These are phyloP conservation scores for Stichopus chloronotus DNA, from an alignment of 35 echinoderm and acorn worm species.

Conservation along the genomic window DNA sequence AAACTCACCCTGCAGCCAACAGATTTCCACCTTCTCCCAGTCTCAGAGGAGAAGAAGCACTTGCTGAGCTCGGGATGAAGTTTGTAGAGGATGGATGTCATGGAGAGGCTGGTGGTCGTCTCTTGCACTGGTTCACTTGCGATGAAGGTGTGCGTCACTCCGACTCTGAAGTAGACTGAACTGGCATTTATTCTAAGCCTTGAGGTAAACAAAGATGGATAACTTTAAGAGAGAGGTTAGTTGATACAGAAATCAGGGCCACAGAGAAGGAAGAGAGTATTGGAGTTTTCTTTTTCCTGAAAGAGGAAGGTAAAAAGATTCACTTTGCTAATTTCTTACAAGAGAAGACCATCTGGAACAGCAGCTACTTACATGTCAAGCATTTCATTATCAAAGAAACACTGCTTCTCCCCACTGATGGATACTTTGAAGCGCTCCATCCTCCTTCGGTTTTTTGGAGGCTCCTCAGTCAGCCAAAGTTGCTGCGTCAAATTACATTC, in stretches of 20 bases:
- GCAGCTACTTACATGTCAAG: neutral
- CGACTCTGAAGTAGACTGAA: constrained; percentile 3
- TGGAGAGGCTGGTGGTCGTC: neutral
- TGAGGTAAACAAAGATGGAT: neutral
- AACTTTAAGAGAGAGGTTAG: no score
- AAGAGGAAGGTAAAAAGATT: no score
- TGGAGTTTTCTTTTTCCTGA: no score
- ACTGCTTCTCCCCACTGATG: neutral
- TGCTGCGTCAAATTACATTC: neutral
- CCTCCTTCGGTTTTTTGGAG: constrained; percentile 33
- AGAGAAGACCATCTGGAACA: no score
- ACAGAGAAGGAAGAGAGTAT: no score
- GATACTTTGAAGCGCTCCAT: constrained; percentile 25
- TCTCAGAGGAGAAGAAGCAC: constrained; percentile 16
- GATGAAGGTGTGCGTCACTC: constrained; percentile 8
- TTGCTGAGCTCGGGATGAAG: constrained; percentile 20
- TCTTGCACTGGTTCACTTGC: neutral
- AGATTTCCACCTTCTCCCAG: neutral
- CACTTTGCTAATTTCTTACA: no score
- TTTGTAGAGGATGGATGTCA: constrained; percentile 12
- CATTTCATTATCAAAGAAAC: constrained; percentile 36
- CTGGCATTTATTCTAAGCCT: constrained; percentile 25
- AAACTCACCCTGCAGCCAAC: constrained; percentile 29
- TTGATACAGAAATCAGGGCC: no score
- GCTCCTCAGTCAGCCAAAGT: neutral